A percentile compares a stretch with the other conserved stretches of the same genome.
Conservation (phyloP, 2,888 invertebrate species). For the Hesperia comma region DNA sequence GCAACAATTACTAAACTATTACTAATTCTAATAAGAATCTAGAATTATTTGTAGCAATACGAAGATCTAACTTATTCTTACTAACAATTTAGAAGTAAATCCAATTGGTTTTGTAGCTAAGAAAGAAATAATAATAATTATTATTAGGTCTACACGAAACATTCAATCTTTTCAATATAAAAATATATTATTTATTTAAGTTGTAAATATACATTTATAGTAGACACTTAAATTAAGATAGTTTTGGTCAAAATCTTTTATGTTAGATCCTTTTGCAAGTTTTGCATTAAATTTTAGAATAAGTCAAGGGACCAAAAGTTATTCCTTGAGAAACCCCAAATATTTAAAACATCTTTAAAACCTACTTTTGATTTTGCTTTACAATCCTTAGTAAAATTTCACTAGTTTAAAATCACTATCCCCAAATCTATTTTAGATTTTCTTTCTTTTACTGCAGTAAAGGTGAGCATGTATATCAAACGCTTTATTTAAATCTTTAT, state of each 20-base stretch:
- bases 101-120: background rate
- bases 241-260: background rate
- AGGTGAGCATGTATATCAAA: conserved; percentile 59
- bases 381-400: background rate
- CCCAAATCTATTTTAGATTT: conserved; percentile 15
- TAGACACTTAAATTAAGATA: background rate
- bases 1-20: background rate
- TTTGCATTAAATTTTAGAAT: background rate
- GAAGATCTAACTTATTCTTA: background rate
- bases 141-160: background rate
- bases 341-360: background rate
- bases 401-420: too few species aligned
- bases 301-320: background rate
- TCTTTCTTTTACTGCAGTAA: conserved; percentile 33
- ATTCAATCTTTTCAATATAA: background rate
- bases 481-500: conserved; percentile 34
- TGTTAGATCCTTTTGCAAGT: too few species aligned
- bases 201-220: background rate
- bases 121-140: background rate
- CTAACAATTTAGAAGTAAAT: background rate
- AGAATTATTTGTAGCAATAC: too few species aligned
- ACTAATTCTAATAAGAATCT: background rate
- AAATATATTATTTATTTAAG: background rate
- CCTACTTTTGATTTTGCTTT: background rate
- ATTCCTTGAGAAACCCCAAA: background rate